Percentiles rank a stretch among this genome's conserved stretches.
These are phyloP conservation scores for Eubasilissa regina DNA, from an alignment of 1,140 invertebrate genomes.

Conservation along the genomic window DNA sequence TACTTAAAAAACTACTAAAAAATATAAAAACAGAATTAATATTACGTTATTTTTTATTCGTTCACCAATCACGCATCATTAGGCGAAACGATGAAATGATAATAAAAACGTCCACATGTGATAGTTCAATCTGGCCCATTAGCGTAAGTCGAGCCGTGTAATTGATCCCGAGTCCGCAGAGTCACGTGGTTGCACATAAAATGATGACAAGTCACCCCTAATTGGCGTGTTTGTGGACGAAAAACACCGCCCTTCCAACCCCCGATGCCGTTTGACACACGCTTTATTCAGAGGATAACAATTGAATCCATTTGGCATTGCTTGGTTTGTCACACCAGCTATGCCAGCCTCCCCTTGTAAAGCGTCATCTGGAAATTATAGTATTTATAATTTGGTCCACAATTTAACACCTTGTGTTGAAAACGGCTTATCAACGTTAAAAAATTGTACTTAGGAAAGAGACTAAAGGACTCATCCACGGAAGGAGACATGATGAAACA, in stretches of 20 bases:
- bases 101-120: too few relatives aligned
- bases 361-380: constrained; percentile 1
- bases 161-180: constrained; percentile 1
- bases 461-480: too few relatives aligned
- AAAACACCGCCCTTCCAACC: constrained; percentile 1
- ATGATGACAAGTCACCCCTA: constrained; percentile 23
- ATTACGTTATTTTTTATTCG: too few relatives aligned
- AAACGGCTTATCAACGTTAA: too few relatives aligned
- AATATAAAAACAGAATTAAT: too few relatives aligned
- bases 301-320: constrained; percentile 3
- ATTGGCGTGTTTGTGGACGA: neutral
- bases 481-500: too few relatives aligned
- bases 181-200: neutral
- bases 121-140: too few relatives aligned
- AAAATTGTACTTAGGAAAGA: too few relatives aligned
- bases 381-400: neutral
- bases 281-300: neutral
- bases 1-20: too few relatives aligned
- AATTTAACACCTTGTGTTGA: too few relatives aligned
- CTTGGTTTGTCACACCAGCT: neutral
- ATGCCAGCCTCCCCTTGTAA: neutral
- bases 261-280: neutral
- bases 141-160: constrained; percentile 11
- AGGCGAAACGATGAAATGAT: too few relatives aligned
- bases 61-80: too few relatives aligned